Evolutionary conservation across 2,113 vertebrate genomes (phyloP).

Genomic region (Ciconia stormi): DNA sequence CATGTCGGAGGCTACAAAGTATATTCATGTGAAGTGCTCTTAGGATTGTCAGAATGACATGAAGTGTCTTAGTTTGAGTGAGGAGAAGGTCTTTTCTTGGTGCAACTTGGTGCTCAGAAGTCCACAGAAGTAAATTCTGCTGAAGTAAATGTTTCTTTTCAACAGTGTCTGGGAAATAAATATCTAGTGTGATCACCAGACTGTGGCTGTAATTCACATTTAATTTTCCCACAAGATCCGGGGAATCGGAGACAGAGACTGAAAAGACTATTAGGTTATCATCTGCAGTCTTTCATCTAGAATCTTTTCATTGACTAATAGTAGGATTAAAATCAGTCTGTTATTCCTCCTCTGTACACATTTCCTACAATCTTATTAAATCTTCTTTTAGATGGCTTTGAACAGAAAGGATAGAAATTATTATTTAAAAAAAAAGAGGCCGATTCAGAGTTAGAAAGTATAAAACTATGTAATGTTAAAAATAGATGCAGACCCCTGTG

Average conservation of each 20-base stretch:
- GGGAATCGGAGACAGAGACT: neutral
- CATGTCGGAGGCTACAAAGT: neutral
- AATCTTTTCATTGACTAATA: constrained; percentile 8
- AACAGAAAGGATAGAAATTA: neutral
- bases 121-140: neutral
- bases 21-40: neutral
- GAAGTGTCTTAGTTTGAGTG: neutral
- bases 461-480: neutral
- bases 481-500: neutral
- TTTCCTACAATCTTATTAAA: neutral
- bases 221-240: neutral
- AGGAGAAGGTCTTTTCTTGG: neutral
- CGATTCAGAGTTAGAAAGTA: neutral
- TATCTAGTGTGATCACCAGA: neutral
- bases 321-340: constrained; percentile 22
- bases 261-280: constrained; percentile 29
- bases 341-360: neutral
- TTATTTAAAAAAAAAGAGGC: neutral
- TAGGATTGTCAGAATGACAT: neutral
- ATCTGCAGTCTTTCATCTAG: constrained; percentile 7
- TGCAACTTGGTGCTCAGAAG: neutral
- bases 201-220: constrained; percentile 11
- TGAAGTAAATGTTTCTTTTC: constrained; percentile 38
- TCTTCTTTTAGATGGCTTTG: neutral
- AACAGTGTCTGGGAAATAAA: neutral